Base-by-base conservation (phyloP, 92 coral and sea anemone genomes). In the Siderastrea radians region DNA sequence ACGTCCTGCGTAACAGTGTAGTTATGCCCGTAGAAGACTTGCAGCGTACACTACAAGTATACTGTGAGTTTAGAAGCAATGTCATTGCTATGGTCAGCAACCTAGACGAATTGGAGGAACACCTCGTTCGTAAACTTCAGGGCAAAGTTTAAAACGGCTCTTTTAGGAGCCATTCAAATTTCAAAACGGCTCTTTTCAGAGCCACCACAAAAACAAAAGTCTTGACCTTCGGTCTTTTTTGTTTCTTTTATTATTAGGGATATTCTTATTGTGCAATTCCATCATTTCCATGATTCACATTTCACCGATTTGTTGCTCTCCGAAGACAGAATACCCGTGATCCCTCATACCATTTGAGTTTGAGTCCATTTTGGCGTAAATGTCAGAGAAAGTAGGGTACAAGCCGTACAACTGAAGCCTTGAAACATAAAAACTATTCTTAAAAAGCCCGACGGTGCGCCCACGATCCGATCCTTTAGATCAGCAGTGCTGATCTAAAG, bases 271-370 rank as follows among this genome's bases (percentile, higher is more conserved):
- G 38, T 26, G 38, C 38, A 26, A 26, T 26, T 26, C 38, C 38
- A 26, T 26, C 38, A 26, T 26, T 26, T 26, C 38, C 38, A 26
- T 26, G 38, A 26, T 26, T 26, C 38, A 26, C 38, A 26, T 26
- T 26, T 26, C 38, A 26, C 38, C 38, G 38, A 26, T 26, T 26
- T 26, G 38, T 26, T 26, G 38, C 38, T 26, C 38, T 26, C 38
- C 38, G 38, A 26, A 26, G 38, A 26, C 65, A 60, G 65, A 60
- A 60, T 60, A 60, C 65, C 65, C 65, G n/a, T 10, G n/a, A 60
- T 13, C n/a, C 65, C 65, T 60, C 65, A 60, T 60, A 63, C 65
- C 65, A 60, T 60, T 60, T 60, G 65, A 60, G 65, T 60, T 60
- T 60, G 9, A 60, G 65, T 60, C 2, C n/a, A 10, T 60, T 60